Conservation (phyloP, 2,113 vertebrate genomes). For the Apaloderma vittatum region DNA sequence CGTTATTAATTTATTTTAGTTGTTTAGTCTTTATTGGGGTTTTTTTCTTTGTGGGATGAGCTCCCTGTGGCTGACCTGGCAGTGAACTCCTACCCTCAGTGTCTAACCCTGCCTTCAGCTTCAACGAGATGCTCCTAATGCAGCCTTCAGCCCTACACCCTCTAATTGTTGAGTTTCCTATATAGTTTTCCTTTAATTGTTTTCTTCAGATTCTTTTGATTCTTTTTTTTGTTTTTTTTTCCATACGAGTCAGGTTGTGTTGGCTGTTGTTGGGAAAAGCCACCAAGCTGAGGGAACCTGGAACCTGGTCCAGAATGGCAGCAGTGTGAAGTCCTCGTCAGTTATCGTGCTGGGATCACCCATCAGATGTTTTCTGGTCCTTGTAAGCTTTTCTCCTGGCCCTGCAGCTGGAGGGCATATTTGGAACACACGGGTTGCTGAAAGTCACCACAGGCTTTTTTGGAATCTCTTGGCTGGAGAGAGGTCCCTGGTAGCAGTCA, state of each 20-base stretch:
- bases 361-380: neutral
- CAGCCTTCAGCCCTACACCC: neutral
- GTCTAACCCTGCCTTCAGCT: neutral
- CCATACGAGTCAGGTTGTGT: neutral
- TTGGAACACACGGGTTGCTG: neutral
- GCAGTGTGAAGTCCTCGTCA: neutral
- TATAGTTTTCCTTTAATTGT: neutral
- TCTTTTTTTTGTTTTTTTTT: neutral
- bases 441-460: neutral
- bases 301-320: neutral
- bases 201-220: neutral
- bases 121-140: neutral
- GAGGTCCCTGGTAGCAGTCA: neutral
- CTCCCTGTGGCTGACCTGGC: neutral
- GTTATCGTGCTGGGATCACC: neutral
- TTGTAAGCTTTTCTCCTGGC: neutral
- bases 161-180: neutral
- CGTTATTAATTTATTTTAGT: neutral
- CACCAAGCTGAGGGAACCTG: neutral
- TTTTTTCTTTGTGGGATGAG: neutral
- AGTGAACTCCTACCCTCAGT: accelerated
- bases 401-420: neutral
- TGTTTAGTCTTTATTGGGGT: neutral
- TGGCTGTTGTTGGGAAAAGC: neutral
- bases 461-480: neutral